Conservation (phyloP, 2,888 invertebrate genomes). For the Baccha elongata region DNA sequence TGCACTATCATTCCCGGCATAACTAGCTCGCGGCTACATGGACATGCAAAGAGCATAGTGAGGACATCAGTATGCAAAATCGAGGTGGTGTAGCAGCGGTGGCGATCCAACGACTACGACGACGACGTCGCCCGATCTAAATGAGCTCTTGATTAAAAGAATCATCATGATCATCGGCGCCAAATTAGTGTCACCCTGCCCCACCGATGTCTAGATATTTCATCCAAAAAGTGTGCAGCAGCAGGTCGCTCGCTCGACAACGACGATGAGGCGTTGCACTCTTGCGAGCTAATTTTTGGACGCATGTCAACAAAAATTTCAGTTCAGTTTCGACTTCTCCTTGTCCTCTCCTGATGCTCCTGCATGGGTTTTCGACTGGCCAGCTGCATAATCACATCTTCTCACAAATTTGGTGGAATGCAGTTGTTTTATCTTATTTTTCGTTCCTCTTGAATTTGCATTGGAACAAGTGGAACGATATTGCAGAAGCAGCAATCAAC, state of each 20-base stretch:
- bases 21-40: conserved; percentile 40
- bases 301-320: conserved; percentile 72
- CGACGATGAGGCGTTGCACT: conserved; percentile 69
- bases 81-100: conserved; percentile 23
- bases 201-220: conserved; percentile 70
- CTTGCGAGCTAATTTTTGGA: conserved; percentile 70
- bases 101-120: conserved; percentile 46
- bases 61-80: conserved; percentile 56
- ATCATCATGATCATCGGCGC: conserved; percentile 73
- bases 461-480: conserved; percentile 47
- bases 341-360: conserved; percentile 13
- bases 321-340: conserved; percentile 50
- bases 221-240: conserved; percentile 59
- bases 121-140: conserved; percentile 49
- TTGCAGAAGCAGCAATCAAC: conserved; percentile 55
- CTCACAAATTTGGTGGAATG: conserved; percentile 55
- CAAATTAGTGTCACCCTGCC: conserved; percentile 63
- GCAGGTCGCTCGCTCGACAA: conserved; percentile 33
- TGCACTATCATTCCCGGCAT: conserved; percentile 68
- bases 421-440: conserved; percentile 31
- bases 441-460: conserved; percentile 32
- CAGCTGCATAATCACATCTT: conserved; percentile 69
- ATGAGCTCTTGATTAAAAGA: conserved; percentile 74
- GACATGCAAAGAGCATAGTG: conserved; percentile 5
- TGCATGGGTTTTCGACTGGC: conserved; percentile 40